Evolutionary conservation across 2,113 vertebrate species (phyloP), one percentile per base, ranked within the genome.

Genomic region (Callipepla squamata): DNA sequence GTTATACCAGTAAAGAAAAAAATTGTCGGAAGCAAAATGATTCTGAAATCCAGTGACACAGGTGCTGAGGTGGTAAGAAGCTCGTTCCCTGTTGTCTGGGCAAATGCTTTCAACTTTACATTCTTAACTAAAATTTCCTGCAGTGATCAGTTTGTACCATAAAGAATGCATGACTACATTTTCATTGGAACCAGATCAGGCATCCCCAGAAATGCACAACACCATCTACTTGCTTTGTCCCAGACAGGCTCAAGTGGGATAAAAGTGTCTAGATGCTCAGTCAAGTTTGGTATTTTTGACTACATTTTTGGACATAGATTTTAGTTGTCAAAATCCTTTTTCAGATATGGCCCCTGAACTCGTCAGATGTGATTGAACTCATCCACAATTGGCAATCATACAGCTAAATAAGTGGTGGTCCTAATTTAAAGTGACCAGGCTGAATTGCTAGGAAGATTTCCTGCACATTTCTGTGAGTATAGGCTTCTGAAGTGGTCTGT

Each of bases 381-480:
- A 67, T 68, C 19, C 18, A 30, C 62, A 90, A 14, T 13, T 90
- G 62, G 38, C 55, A 81, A 77, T 77, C 42, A 55, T 65, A 48
- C 36, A 50, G 25, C 62, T 75, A 48, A 89, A 85, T 61, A 78
- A 92, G 25, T 47, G 45, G 26, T 53, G 10, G 53, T 69, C 48
- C 73, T 93, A 66, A 79, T 92, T 70, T 87, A 65, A 88, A 93
- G 53, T 70, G 48, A 47, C 47, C 62, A 86, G 73, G 45, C 72
- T 76, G 59, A 83, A 70, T 0, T 2, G 51, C n/a, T 65, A 68
- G 42, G 55, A 68, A 65, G 12, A 4, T 88, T 90, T 87, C 36
- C n/a, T 65, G 47, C 13, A 66, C 69, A 74, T 74, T 63, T 72
- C 8, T 75, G 36, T 85, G 21, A 20, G 34, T 15, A 61, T 58